These are phyloP conservation scores for cattle (Bos taurus) DNA, from an alignment of 2,113 vertebrate species.

Conservation along the genomic window DNA sequence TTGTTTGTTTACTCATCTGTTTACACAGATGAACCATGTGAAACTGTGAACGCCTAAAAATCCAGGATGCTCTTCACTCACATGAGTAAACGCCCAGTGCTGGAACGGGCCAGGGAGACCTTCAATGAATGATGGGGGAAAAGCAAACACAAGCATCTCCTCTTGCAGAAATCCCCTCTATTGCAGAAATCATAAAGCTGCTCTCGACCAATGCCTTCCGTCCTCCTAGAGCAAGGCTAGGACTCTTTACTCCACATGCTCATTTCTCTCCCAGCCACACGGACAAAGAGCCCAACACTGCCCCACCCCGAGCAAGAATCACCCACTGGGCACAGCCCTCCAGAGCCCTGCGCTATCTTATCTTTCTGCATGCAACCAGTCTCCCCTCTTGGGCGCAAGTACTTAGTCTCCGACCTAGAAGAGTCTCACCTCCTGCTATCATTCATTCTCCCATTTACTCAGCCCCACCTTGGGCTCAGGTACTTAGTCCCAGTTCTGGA, in stretches of 20 bases:
- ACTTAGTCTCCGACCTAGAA: background rate
- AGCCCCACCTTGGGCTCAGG: no score
- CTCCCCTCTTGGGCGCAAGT: background rate
- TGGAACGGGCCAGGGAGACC: background rate
- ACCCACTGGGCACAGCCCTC: background rate
- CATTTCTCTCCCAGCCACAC: background rate
- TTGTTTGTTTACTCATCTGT: background rate
- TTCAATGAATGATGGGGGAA: background rate
- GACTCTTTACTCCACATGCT: background rate
- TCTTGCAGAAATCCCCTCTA: background rate
- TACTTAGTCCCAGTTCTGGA: no score
- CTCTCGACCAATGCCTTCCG: background rate
- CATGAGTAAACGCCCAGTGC: background rate
- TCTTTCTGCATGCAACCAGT: background rate
- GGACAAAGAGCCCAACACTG: background rate
- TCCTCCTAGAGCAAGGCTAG: background rate
- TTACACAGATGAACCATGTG: background rate
- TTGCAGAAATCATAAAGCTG: background rate
- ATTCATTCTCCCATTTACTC: background rate
- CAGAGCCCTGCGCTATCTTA: background rate
- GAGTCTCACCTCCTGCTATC: background rate
- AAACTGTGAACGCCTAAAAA: slow-evolving; percentile 4
- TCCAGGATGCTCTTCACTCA: background rate
- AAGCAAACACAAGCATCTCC: background rate
- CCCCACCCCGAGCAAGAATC: background rate